phyloP scores from a whole-genome alignment of 2,888 invertebrate species.

The Scaptomyza polygonia region DNA sequence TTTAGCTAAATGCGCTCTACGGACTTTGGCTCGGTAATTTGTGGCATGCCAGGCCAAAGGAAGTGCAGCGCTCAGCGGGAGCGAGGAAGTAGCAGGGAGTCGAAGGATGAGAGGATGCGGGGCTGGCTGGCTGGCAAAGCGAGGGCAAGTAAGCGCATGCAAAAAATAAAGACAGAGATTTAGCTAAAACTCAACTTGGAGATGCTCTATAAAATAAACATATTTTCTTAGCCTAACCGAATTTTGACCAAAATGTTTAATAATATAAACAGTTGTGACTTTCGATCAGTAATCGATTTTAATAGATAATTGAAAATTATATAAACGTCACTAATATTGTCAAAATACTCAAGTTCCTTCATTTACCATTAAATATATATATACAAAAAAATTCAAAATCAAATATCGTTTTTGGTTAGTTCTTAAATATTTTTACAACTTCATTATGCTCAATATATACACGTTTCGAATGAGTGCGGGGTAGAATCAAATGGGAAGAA shows the following conservation, averaged over 20 bases:
- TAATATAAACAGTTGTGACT: too few relatives aligned
- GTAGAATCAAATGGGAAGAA: neutral
- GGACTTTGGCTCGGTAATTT: slow-evolving; percentile 74
- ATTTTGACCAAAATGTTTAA: too few relatives aligned
- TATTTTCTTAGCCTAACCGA: neutral
- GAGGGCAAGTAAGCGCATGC: slow-evolving; percentile 12
- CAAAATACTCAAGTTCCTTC: too few relatives aligned
- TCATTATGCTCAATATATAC: neutral
- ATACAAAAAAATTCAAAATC: too few relatives aligned
- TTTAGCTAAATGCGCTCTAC: slow-evolving; percentile 76
- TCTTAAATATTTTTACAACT: neutral
- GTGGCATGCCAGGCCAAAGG: slow-evolving; percentile 55
- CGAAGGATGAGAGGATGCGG: neutral
- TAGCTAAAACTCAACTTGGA: neutral
- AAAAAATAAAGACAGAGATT: slow-evolving; percentile 3
- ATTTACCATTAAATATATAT: too few relatives aligned
- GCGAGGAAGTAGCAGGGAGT: neutral
- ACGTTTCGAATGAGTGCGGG: neutral
- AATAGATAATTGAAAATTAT: neutral
- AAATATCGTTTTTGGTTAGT: neutral
- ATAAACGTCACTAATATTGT: too few relatives aligned
- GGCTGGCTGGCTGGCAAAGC: neutral
- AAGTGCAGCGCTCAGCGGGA: slow-evolving; percentile 5
- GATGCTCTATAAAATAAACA: neutral
- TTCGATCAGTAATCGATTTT: neutral